A percentile compares a stretch with the other conserved stretches of the same genome.
These are phyloP conservation scores for Melitaea athalia DNA, from an alignment of 2,888 invertebrate genomes.

Conservation along the genomic window DNA sequence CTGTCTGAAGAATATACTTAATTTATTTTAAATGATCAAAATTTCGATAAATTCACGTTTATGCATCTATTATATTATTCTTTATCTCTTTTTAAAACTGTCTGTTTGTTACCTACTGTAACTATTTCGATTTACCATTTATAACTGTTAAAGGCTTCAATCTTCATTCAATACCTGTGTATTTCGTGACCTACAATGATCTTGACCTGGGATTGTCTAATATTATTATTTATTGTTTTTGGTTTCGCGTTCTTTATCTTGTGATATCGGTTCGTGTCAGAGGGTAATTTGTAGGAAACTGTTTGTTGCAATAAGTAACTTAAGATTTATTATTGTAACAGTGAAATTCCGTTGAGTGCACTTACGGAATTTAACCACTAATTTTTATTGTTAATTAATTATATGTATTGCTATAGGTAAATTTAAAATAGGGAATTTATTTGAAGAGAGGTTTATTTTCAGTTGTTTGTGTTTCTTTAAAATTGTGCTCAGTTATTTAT, in stretches of 20 bases:
- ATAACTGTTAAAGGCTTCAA: conserved; percentile 17
- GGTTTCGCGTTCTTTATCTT: conserved; percentile 48
- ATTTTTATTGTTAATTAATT: conserved; percentile 53
- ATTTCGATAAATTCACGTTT: not conserved
- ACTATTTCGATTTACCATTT: not conserved
- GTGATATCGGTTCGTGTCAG: conserved; percentile 56
- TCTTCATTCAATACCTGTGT: conserved; percentile 16
- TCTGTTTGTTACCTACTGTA: not conserved
- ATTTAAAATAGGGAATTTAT: conserved; percentile 43
- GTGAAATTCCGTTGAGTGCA: conserved; percentile 42
- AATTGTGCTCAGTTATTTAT: conserved; percentile 57
- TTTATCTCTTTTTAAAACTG: not conserved
- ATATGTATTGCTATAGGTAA: conserved; percentile 45
- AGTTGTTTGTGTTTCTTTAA: conserved; percentile 51
- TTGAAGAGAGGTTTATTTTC: conserved; percentile 53
- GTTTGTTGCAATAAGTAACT: conserved; percentile 49
- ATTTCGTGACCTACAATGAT: conserved; percentile 33
- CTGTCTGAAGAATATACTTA: not conserved
- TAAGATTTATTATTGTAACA: conserved; percentile 29
- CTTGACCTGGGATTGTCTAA: conserved; percentile 42
- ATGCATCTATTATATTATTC: not conserved
- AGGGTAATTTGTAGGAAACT: conserved; percentile 43
- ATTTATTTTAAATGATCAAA: not conserved
- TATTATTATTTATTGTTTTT: conserved; percentile 39
- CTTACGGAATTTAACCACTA: conserved; percentile 47